Percentiles rank a stretch among this genome's conserved stretches.
Evolutionary conservation across 2,113 vertebrate genomes (phyloP).

Genomic region (Galbula dea): DNA sequence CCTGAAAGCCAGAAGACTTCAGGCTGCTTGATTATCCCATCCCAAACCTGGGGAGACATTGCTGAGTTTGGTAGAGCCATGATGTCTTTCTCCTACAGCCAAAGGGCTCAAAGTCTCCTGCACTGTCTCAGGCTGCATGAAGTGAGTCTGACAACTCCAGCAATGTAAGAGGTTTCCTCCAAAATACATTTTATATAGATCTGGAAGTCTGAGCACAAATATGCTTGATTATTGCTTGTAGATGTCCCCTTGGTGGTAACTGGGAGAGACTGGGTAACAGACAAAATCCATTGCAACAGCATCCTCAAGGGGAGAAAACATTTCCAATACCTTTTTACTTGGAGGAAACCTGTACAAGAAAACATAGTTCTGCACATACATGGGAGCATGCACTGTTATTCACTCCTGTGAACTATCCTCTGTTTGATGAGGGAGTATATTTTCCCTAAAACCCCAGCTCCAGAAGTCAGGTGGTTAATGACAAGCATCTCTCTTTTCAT

Average conservation of each 20-base stretch:
- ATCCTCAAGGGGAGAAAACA: neutral
- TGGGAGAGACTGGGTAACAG: neutral
- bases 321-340: neutral
- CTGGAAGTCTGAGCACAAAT: neutral
- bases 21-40: neutral
- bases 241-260: neutral
- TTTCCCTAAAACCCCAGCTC: neutral
- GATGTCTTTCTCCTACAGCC: neutral
- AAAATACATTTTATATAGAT: neutral
- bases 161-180: neutral
- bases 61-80: neutral
- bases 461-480: neutral
- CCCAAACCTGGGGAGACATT: fast-evolving
- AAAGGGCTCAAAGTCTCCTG: neutral
- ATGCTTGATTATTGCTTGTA: neutral
- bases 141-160: neutral
- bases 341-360: neutral
- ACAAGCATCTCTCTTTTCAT: neutral
- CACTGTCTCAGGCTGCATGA: neutral
- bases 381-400: neutral
- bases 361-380: neutral
- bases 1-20: neutral
- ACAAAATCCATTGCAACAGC: neutral
- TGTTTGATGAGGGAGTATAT: neutral
- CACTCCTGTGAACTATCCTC: neutral